Evolutionary conservation across 2,888 invertebrate genomes (phyloP), one percentile per base, ranked within the genome.

Genomic region (Dynastes tityus): DNA sequence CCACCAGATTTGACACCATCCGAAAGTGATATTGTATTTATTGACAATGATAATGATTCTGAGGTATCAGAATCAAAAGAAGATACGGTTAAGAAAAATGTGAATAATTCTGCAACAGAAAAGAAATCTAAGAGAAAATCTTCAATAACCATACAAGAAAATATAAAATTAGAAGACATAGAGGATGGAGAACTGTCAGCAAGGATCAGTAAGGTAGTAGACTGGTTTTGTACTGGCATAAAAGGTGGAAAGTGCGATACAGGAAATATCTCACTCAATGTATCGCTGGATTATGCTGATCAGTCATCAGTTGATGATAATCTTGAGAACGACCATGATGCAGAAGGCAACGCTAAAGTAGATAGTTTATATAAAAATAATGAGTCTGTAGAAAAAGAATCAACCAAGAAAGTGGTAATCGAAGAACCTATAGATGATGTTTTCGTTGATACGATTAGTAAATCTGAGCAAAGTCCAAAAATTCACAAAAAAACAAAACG

Each of bases 131-230:
- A 80, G 22, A 73, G 81, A 51, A 78, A 64, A 79, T 84, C 86
- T n/a, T 87, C 87, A 4, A 83, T 88, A n/a, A 85, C 80, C 6
- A 83, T 87, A 61, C 85, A 86, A 68, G 87, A 88, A 81, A 85
- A 85, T 78, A 83, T 87, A 29, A 82, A 81, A 58, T 71, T 87
- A 2, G 81, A 82, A 67, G 85, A 85, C n/a, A 78, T 84, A 55
- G 81, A 84, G 79, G 84, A 86, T 67, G 80, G 83, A 11, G 81
- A 79, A 40, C 74, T 87, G n/a, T 82, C 82, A 67, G 81, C 85
- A 65, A 83, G 84, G 71, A 86, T 87, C 70, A 81, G 82, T 11
- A 81, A 84, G 61, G 81, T 86, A 27, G 85, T 88, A 2, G 85
- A 85, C 40, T 82, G 82, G 51, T 87, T 88, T 78, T 86, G 85